A percentile compares a stretch with the other conserved stretches of the same genome.
Conservation (phyloP, 2,888 invertebrate species). For the Maniola hyperantus region DNA sequence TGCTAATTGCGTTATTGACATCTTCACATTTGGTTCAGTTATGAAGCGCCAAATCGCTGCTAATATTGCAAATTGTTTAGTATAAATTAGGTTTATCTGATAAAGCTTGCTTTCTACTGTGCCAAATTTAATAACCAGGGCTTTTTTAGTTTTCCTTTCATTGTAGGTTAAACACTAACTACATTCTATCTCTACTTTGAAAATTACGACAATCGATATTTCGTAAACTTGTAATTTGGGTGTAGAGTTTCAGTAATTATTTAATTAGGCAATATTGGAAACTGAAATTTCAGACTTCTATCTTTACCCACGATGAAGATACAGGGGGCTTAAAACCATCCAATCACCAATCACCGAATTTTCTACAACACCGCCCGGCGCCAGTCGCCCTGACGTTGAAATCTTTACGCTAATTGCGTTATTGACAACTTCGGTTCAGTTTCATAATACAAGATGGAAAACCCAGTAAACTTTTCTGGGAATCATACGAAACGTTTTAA, state of each 20-base stretch:
- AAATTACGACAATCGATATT: too few relatives aligned
- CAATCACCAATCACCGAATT: slow-evolving; percentile 62
- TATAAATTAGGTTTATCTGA: background rate
- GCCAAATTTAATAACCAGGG: too few relatives aligned
- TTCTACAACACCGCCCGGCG: slow-evolving; percentile 64
- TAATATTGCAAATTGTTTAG: slow-evolving; percentile 9
- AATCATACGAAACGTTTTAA: background rate
- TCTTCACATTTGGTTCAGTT: slow-evolving; percentile 58
- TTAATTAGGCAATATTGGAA: too few relatives aligned
- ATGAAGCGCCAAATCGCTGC: slow-evolving; percentile 26
- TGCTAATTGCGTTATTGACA: slow-evolving; percentile 81
- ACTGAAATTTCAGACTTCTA: too few relatives aligned
- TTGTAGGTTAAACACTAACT: too few relatives aligned
- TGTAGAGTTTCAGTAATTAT: too few relatives aligned
- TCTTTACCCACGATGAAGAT: too few relatives aligned
- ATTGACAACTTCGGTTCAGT: slow-evolving; percentile 71
- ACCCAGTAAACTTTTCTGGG: slow-evolving; percentile 16
- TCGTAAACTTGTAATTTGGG: too few relatives aligned
- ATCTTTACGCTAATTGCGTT: slow-evolving; percentile 79
- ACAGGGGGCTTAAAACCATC: too few relatives aligned
- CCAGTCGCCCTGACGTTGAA: slow-evolving; percentile 72
- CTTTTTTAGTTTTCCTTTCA: too few relatives aligned
- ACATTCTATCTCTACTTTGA: too few relatives aligned
- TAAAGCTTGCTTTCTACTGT: too few relatives aligned
- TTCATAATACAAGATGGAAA: slow-evolving; percentile 29